phyloP scores from a whole-genome alignment of 2,797 vertebrate species.

The Cryptoprocta ferox region DNA sequence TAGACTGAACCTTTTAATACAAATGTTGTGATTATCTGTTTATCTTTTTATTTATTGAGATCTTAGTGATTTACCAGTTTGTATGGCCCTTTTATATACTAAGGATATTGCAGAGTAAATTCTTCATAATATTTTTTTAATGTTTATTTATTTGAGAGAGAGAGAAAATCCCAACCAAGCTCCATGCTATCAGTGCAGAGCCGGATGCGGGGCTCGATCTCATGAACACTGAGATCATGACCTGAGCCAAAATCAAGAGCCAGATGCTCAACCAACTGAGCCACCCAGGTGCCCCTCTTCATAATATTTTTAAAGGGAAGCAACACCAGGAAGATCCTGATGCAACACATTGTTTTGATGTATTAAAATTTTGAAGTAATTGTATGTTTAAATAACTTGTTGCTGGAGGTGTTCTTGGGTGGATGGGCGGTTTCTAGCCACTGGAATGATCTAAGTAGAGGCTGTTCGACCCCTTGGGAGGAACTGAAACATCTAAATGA shows the following conservation, averaged over 20 bases:
- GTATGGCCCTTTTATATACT: not conserved
- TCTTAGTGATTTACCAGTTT: not conserved
- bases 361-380: not conserved
- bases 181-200: too few species aligned
- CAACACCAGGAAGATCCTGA: not conserved
- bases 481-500: not conserved
- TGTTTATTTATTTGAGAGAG: too few species aligned
- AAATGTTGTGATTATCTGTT: not conserved
- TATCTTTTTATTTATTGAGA: slow-evolving; percentile 9
- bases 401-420: not conserved
- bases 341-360: not conserved
- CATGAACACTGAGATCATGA: too few species aligned
- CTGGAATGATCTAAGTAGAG: not conserved
- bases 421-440: not conserved
- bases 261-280: too few species aligned
- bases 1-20: not conserved
- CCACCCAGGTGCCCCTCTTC: not conserved
- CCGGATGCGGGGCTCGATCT: too few species aligned
- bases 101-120: slow-evolving; percentile 16
- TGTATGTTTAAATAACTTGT: not conserved
- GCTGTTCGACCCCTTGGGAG: not conserved
- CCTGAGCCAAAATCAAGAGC: too few species aligned
- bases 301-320: slow-evolving; percentile 12
- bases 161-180: too few species aligned
- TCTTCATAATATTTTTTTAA: not conserved